These are phyloP conservation scores for Helogale parvula DNA, from an alignment of 2,113 vertebrate species.

Conservation along the genomic window DNA sequence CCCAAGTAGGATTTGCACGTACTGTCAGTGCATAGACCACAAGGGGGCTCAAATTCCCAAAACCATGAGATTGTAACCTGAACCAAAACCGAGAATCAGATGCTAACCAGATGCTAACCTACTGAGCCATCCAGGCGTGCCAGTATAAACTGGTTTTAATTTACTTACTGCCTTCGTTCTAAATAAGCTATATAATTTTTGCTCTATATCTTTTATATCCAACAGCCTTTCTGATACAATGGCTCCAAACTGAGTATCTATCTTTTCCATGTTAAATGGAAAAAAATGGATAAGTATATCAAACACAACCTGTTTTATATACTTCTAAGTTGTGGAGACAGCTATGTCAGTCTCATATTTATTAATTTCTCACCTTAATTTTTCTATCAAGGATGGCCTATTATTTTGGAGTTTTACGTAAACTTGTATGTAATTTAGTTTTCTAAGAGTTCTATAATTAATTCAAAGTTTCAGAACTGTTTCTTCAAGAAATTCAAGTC, in stretches of 20 bases:
- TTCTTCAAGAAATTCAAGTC: constrained; percentile 24
- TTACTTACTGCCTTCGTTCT: neutral
- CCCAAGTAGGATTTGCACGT: neutral
- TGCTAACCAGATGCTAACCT: neutral
- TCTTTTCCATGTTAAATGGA: constrained; percentile 13
- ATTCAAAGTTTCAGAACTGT: neutral
- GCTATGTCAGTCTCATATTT: neutral
- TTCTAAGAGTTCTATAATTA: neutral
- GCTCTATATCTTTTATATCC: neutral
- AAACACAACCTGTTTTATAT: neutral
- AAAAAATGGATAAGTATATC: neutral
- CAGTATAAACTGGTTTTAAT: neutral
- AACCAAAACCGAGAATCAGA: neutral
- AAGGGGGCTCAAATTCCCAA: neutral
- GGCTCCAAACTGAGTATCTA: neutral
- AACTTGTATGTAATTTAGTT: neutral
- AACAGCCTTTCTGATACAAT: neutral
- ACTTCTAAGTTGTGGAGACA: neutral
- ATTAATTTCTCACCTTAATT: constrained; percentile 4
- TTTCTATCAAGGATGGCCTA: constrained; percentile 21
- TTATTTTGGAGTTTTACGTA: neutral
- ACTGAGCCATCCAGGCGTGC: neutral
- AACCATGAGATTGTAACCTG: neutral
- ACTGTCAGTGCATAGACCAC: neutral
- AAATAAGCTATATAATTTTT: neutral